These are phyloP conservation scores for Arge pagana DNA, from an alignment of 2,888 invertebrate species.

Conservation along the genomic window DNA sequence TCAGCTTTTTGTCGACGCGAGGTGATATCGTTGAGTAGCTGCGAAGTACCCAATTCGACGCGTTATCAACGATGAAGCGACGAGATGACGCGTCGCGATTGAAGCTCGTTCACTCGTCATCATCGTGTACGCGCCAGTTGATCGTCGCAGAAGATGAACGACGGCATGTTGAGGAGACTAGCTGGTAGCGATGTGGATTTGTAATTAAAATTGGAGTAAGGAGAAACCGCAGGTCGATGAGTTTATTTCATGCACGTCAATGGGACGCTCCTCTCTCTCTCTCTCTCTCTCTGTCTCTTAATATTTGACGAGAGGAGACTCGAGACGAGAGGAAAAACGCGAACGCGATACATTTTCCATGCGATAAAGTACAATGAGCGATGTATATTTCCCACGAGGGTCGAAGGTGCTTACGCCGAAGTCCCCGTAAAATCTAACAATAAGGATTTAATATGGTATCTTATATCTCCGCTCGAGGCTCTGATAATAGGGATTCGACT, in stretches of 20 bases:
- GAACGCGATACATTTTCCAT: constrained; percentile 19
- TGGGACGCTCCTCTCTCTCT: constrained; percentile 13
- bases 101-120: no score
- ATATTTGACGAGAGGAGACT: constrained; percentile 13
- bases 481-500: constrained; percentile 46
- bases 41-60: no score
- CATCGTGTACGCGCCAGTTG: no score
- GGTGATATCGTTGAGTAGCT: no score
- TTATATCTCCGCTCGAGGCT: constrained; percentile 45
- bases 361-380: constrained; percentile 19
- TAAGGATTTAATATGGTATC: constrained; percentile 47
- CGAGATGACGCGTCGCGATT: no score
- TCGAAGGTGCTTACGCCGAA: constrained; percentile 36
- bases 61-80: no score
- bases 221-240: neutral
- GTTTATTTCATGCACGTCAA: neutral
- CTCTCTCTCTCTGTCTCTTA: constrained; percentile 13
- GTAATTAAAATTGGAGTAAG: neutral
- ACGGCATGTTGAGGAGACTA: no score
- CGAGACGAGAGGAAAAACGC: constrained; percentile 1
- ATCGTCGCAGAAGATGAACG: no score
- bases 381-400: constrained; percentile 16
- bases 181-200: no score
- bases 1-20: no score
- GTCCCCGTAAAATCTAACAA: constrained; percentile 44